Evolutionary conservation across 2,888 invertebrate species (phyloP).

Genomic region (Limnephilus marmoratus): DNA sequence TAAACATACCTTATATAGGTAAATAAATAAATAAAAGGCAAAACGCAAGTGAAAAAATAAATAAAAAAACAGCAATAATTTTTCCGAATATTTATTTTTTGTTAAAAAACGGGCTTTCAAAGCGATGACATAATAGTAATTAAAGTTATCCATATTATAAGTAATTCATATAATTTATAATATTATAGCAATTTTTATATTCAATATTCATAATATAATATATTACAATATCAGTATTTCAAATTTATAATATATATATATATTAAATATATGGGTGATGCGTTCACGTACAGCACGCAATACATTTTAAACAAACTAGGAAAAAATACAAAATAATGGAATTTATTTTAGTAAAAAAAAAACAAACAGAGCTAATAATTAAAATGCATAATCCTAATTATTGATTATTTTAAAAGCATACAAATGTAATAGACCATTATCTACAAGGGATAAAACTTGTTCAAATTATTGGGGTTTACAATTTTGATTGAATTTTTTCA

Average conservation of each 20-base stretch:
- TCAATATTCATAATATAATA: slow-evolving; percentile 61
- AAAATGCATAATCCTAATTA: slow-evolving; percentile 4
- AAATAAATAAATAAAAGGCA: too few relatives aligned
- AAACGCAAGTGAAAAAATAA: neutral
- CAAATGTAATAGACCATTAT: slow-evolving; percentile 13
- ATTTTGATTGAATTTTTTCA: slow-evolving; percentile 1
- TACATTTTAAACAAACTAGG: slow-evolving; percentile 6
- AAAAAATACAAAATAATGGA: slow-evolving; percentile 2
- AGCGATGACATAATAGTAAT: slow-evolving; percentile 65
- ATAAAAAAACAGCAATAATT: slow-evolving; percentile 39
- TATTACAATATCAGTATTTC: slow-evolving; percentile 61
- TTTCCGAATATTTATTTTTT: slow-evolving; percentile 65
- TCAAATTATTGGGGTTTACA: neutral
- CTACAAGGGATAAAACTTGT: neutral
- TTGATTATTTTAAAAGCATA: slow-evolving; percentile 19
- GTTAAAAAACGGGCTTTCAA: slow-evolving; percentile 65
- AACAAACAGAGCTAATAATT: neutral
- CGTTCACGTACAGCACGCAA: slow-evolving; percentile 24
- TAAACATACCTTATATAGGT: too few relatives aligned
- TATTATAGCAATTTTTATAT: slow-evolving; percentile 63
- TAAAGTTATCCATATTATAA: slow-evolving; percentile 56
- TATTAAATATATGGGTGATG: slow-evolving; percentile 3
- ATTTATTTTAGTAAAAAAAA: neutral
- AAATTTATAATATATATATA: slow-evolving; percentile 34
- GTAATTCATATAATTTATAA: slow-evolving; percentile 61